These are phyloP conservation scores for Zoanthus sansibaricus DNA, from an alignment of 92 coral and sea anemone species.

Conservation along the genomic window DNA sequence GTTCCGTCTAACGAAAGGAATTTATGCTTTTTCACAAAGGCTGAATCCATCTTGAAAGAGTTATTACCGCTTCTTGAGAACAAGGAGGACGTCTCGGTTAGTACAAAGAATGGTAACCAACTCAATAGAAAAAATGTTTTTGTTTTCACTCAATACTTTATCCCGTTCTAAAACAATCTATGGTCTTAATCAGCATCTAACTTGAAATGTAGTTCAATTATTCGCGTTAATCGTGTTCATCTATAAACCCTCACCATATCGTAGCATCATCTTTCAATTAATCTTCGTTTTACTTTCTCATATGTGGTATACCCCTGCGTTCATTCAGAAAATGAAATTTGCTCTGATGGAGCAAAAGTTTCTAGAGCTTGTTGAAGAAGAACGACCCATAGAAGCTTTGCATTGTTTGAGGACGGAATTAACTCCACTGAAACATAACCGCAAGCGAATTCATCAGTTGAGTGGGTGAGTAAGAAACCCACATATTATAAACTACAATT, in stretches of 20 bases:
- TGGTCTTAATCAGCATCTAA: conserved; percentile 36
- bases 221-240: not conserved
- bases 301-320: not conserved
- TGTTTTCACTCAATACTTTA: conserved; percentile 43
- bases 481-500: not conserved
- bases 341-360: conserved; percentile 96
- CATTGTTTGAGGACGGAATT: conserved; percentile 94
- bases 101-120: conserved; percentile 47
- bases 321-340: conserved; percentile 92
- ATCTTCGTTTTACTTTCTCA: conserved; percentile 1
- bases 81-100: conserved; percentile 94
- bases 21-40: conserved; percentile 72
- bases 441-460: conserved; percentile 89
- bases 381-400: conserved; percentile 89
- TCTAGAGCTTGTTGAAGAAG: conserved; percentile 91
- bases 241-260: not conserved
- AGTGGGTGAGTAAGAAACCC: conserved; percentile 81
- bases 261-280: conserved; percentile 29
- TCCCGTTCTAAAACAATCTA: conserved; percentile 27
- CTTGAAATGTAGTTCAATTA: not conserved
- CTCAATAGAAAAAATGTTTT: conserved; percentile 24
- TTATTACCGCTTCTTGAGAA: conserved; percentile 86
- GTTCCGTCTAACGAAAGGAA: conserved; percentile 50
- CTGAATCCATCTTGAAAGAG: conserved; percentile 96
- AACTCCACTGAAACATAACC: conserved; percentile 92